Conservation (phyloP, 2,888 invertebrate species). For the Cybosia mesomella region DNA sequence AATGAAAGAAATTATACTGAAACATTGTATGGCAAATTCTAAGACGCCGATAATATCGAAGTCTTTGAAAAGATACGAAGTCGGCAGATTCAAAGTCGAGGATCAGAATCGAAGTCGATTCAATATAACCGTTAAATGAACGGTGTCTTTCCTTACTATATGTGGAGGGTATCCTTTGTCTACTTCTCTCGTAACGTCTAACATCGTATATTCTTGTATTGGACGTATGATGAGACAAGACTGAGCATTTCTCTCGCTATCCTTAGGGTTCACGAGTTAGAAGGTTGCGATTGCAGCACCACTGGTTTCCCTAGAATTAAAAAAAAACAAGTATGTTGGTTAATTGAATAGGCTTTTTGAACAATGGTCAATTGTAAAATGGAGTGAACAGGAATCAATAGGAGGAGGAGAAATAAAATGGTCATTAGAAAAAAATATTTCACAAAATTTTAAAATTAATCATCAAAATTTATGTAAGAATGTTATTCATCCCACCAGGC, state of each 20-base stretch:
- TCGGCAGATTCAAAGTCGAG: slow-evolving; percentile 15
- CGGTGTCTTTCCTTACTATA: slow-evolving; percentile 47
- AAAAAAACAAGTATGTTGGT: slow-evolving; percentile 1
- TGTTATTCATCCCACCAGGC: too few relatives aligned
- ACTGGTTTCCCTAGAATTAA: slow-evolving; percentile 70
- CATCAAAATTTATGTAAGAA: too few relatives aligned
- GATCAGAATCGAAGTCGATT: slow-evolving; percentile 17
- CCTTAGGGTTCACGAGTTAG: slow-evolving; percentile 48
- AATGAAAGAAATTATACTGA: slow-evolving; percentile 30
- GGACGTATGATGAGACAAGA: slow-evolving; percentile 76
- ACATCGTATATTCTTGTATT: slow-evolving; percentile 68
- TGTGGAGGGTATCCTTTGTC: slow-evolving; percentile 66
- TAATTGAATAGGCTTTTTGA: background rate
- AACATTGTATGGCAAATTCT: slow-evolving; percentile 37
- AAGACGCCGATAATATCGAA: slow-evolving; percentile 19
- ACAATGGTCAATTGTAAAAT: too few relatives aligned
- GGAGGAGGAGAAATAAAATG: too few relatives aligned
- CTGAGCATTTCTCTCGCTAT: slow-evolving; percentile 69
- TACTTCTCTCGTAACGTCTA: slow-evolving; percentile 50
- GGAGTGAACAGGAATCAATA: too few relatives aligned
- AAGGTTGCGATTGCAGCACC: slow-evolving; percentile 64
- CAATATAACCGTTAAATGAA: slow-evolving; percentile 12
- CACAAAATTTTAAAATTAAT: too few relatives aligned
- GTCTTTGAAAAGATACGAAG: slow-evolving; percentile 15
- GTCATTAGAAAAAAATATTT: too few relatives aligned